Percentiles rank a stretch among this genome's conserved stretches.
phyloP scores from a whole-genome alignment of 2,888 invertebrate genomes.

The Morpho helenor region DNA sequence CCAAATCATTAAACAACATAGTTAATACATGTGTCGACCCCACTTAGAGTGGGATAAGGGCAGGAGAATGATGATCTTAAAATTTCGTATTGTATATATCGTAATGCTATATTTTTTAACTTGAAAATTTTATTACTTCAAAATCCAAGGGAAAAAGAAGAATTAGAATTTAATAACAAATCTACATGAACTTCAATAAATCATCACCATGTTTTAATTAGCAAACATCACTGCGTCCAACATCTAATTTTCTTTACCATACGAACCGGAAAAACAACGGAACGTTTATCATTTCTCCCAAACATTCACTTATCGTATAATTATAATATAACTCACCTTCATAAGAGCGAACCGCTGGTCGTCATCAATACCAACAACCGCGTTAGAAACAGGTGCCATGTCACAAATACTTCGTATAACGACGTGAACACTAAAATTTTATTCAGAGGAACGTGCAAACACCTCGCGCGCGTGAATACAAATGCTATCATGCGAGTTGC shows the following conservation, averaged over 20 bases:
- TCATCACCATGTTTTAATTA: no score
- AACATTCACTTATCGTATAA: not conserved
- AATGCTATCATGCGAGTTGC: conserved; percentile 1
- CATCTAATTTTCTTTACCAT: not conserved
- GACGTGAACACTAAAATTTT: conserved; percentile 2
- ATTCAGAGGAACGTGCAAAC: conserved; percentile 7
- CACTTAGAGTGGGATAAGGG: no score
- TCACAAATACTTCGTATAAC: conserved; percentile 7
- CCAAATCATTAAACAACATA: no score
- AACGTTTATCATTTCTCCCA: not conserved
- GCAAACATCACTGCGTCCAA: not conserved
- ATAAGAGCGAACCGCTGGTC: conserved; percentile 87
- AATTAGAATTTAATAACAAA: no score
- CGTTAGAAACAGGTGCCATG: conserved; percentile 61
- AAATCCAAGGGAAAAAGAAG: no score
- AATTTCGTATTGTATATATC: no score
- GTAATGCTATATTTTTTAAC: no score
- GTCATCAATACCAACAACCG: conserved; percentile 81
- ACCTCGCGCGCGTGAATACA: conserved; percentile 10
- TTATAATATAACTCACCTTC: conserved; percentile 80
- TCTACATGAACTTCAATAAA: no score
- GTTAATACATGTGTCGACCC: no score
- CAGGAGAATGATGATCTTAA: no score
- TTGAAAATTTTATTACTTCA: no score
- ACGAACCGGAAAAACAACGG: not conserved